These are phyloP conservation scores for Dasypus novemcinctus DNA, from an alignment of 2,113 vertebrate genomes.

Conservation along the genomic window DNA sequence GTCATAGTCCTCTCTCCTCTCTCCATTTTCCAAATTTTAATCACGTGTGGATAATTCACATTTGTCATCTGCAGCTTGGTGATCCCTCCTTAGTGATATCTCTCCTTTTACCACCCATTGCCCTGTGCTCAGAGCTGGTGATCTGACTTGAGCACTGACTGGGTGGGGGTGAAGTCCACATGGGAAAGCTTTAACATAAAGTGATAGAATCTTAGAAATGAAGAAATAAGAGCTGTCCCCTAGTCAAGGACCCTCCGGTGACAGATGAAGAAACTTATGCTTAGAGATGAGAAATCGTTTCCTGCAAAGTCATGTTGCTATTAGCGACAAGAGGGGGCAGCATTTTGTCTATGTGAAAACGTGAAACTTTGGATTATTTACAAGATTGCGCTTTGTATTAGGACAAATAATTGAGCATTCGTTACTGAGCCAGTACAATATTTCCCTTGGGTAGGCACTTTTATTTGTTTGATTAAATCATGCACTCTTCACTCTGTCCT, in stretches of 20 bases:
- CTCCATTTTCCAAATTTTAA: background rate
- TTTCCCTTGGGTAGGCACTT: background rate
- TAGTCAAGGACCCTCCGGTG: background rate
- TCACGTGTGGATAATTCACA: background rate
- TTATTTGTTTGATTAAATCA: background rate
- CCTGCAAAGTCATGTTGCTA: background rate
- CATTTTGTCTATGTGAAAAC: background rate
- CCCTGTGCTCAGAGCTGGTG: background rate
- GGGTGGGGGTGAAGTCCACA: background rate
- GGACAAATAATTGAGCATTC: background rate
- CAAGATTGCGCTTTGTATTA: background rate
- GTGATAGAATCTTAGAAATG: background rate
- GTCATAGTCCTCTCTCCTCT: background rate
- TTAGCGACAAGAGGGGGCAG: background rate
- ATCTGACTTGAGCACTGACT: background rate
- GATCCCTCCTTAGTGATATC: background rate
- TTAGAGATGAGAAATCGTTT: slow-evolving; percentile 18
- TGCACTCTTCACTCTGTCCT: background rate
- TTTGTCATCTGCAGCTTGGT: background rate
- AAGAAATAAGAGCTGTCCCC: background rate
- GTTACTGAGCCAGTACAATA: background rate
- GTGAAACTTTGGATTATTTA: background rate
- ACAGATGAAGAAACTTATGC: background rate
- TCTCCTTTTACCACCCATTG: background rate
- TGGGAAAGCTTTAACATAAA: background rate